Evolutionary conservation across 2,888 invertebrate genomes (phyloP), one percentile per base, ranked within the genome.

Genomic region (Achlya flavicornis): DNA sequence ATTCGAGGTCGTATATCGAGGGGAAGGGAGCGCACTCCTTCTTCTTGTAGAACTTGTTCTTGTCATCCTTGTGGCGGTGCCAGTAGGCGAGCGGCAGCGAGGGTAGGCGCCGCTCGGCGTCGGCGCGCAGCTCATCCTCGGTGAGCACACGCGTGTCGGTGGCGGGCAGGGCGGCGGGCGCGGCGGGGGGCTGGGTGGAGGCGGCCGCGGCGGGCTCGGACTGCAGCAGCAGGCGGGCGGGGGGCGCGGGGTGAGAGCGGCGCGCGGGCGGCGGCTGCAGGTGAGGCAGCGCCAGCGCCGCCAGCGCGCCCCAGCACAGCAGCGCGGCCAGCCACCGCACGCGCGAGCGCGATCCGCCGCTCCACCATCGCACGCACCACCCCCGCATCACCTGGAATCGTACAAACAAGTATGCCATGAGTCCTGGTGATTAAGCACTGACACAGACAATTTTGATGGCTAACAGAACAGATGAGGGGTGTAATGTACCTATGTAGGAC

Each of bases 1-100:
- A 98, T 86, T 98, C 97, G 70, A 98, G 93, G 81, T 98, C 98
- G 88, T 97, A 98, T 75, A 98, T 96, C 66, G 96, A 97, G 0
- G 98, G 98, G 86, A 97, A 97, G 73, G 96, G 96, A 66, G 97
- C 97, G 90, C 98, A 98, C 66, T 96, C 96, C 76, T 95, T 95
- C 87, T 96, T 96, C 81, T 95, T 95, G 80, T 87, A 87, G 77
- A 85, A 93, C 67, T 95, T 94, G 73, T 96, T 95, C 87, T 97
- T 97, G 84, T 97, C 96, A 83, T 97, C 96, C 83, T 96, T 97
- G 84, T 97, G 96, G 73, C 96, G 96, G 84, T 96, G 96, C 97
- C 98, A 98, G 88, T 97, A 98, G 65, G 96, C 95, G 61, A 98
- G 96, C 4, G 98, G 98, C 57, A 98, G 93, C 74, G 97, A 98